Conservation (phyloP, 2,797 vertebrate species). For the Chaunax sp. region DNA sequence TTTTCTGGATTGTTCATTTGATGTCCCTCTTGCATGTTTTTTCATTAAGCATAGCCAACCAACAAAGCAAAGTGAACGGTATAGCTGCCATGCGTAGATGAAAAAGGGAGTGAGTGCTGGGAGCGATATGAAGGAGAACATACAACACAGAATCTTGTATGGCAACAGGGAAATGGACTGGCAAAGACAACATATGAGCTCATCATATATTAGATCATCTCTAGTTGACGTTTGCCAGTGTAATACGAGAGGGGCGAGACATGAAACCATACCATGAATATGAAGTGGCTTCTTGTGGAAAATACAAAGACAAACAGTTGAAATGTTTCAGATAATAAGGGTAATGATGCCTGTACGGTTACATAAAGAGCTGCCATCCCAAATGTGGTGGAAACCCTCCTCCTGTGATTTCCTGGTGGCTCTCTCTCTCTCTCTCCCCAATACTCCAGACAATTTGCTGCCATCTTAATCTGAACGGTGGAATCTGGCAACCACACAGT, state of each 20-base stretch:
- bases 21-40: slow-evolving; percentile 51
- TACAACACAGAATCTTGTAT: slow-evolving; percentile 35
- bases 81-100: slow-evolving; percentile 52
- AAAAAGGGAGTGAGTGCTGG: slow-evolving; percentile 36
- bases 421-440: slow-evolving; percentile 20
- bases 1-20: slow-evolving; percentile 54
- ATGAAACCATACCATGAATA: slow-evolving; percentile 16
- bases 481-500: slow-evolving; percentile 78
- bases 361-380: slow-evolving; percentile 17
- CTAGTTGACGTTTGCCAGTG: slow-evolving; percentile 28
- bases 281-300: background rate
- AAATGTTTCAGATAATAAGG: slow-evolving; percentile 23
- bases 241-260: slow-evolving; percentile 12
- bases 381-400: slow-evolving; percentile 31
- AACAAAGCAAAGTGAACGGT: slow-evolving; percentile 46
- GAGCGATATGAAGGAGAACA: slow-evolving; percentile 43
- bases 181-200: slow-evolving; percentile 30
- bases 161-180: slow-evolving; percentile 28
- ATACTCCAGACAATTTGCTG: slow-evolving; percentile 66
- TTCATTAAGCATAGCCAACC: slow-evolving; percentile 26
- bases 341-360: background rate
- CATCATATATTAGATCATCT: slow-evolving; percentile 38
- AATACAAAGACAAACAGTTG: background rate
- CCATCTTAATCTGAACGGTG: slow-evolving; percentile 81
- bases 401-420: slow-evolving; percentile 33